Evolutionary conservation across 2,888 invertebrate species (phyloP), one percentile per base, ranked within the genome.

Genomic region (Campoletis raptor): DNA sequence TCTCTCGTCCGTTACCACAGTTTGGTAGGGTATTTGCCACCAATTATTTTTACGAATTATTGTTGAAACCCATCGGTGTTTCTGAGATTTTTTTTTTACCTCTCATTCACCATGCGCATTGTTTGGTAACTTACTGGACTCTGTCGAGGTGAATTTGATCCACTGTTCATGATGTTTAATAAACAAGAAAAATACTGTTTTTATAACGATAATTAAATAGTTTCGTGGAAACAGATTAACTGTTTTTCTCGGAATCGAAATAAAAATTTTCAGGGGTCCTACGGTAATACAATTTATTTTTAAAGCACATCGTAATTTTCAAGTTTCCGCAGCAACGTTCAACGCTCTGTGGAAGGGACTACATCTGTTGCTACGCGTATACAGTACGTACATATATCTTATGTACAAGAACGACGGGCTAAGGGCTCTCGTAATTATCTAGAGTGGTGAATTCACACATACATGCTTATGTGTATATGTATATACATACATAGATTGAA

Each of bases 371-470:
- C 18, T 52, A 67, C 18, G 40, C 24, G 64, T 77, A 61, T 74
- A 40, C 9, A 9, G 24, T 30, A 73, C 12, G 40, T 72, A 66
- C 30, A 57, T 81, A 45, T 66, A 77, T 72, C 52, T 86, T 57
- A 84, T 73, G 37, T 40, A 12, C 48, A 37, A 42, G 74, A 54
- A 74, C 36, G 57, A 70, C 54, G 69, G 78, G 52, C 69, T 74
- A 81, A 85, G 85, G 86, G 81, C 40, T 48, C 83, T 36, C 66
- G 86, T 82, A 88, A 88, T 88, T 88, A 86, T 82, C 76, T 81
- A 84, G 80, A 88, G 87, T 88, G 84, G 79, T 30, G 54, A 70
- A 54, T 42, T 70, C 66, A 61, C 54, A 66, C 30, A 76, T 30
- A 73, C 30, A 61, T 24, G 64, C 36, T n/a, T 21, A 9, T 15